These are phyloP conservation scores for Metellina segmentata DNA, from an alignment of 2,888 invertebrate species.

Conservation along the genomic window DNA sequence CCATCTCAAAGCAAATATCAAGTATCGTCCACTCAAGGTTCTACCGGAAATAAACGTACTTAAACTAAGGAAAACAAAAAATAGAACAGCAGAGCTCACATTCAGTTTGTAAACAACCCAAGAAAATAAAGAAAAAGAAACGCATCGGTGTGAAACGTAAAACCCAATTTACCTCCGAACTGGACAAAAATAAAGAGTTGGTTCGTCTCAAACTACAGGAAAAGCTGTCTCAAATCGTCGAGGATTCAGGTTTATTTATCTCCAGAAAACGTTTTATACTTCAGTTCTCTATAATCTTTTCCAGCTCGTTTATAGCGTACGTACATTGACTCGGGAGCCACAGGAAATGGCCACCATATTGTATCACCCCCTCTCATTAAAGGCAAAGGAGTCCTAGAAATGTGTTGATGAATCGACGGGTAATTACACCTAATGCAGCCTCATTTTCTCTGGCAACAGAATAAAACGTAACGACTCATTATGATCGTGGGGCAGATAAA, in stretches of 20 bases:
- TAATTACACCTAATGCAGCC: constrained; percentile 60
- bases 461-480: constrained; percentile 16
- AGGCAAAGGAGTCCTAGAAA: not conserved
- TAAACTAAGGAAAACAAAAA: not conserved
- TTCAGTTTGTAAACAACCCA: constrained; percentile 6
- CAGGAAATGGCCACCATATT: constrained; percentile 27
- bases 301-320: constrained; percentile 17
- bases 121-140: not conserved
- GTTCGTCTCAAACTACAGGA: not conserved
- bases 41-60: not conserved
- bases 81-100: not conserved
- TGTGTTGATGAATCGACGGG: constrained; percentile 49
- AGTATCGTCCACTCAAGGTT: not conserved
- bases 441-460: constrained; percentile 9
- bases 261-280: not conserved
- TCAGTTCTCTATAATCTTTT: constrained; percentile 9
- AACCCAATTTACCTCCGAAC: not conserved
- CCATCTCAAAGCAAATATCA: too few species aligned
- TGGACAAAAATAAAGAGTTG: not conserved
- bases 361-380: not conserved
- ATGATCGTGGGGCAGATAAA: not conserved
- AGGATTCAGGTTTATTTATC: not conserved
- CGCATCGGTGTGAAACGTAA: not conserved
- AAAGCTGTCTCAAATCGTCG: not conserved
- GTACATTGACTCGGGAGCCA: constrained; percentile 19